These are phyloP conservation scores for Amphipyra tragopoginis DNA, from an alignment of 2,888 invertebrate genomes.

Conservation along the genomic window DNA sequence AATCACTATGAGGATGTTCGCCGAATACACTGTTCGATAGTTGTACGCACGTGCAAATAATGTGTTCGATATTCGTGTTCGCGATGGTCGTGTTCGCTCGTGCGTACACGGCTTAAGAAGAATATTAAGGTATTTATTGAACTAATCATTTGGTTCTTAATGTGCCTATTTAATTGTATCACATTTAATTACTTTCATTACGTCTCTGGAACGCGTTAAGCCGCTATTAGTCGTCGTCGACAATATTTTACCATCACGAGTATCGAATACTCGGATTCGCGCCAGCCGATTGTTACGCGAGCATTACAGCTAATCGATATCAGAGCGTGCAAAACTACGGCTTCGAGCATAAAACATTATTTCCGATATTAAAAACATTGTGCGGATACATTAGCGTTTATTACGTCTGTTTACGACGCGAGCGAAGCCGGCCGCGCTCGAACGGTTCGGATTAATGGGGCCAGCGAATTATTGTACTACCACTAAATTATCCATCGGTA, in stretches of 20 bases:
- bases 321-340: conserved; percentile 33
- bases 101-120: too few relatives aligned
- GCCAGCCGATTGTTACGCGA: conserved; percentile 3
- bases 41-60: too few relatives aligned
- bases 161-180: conserved; percentile 36
- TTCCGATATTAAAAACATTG: conserved; percentile 58
- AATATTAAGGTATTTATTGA: conserved; percentile 7
- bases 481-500: conserved; percentile 60
- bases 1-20: too few relatives aligned
- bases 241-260: conserved; percentile 27
- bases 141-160: conserved; percentile 21
- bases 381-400: conserved; percentile 61
- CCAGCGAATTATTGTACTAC: conserved; percentile 62
- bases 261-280: conserved; percentile 9
- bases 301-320: conserved; percentile 30
- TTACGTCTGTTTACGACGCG: conserved; percentile 58
- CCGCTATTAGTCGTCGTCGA: conserved; percentile 25
- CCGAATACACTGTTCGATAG: too few relatives aligned
- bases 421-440: conserved; percentile 41
- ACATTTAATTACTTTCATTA: conserved; percentile 40
- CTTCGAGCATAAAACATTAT: conserved; percentile 44
- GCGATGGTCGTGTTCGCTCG: too few relatives aligned
- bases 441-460: conserved; percentile 60
- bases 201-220: conserved; percentile 14
- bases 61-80: too few relatives aligned